Conservation (phyloP, 1,140 invertebrate genomes). For the Bemisia tabaci region DNA sequence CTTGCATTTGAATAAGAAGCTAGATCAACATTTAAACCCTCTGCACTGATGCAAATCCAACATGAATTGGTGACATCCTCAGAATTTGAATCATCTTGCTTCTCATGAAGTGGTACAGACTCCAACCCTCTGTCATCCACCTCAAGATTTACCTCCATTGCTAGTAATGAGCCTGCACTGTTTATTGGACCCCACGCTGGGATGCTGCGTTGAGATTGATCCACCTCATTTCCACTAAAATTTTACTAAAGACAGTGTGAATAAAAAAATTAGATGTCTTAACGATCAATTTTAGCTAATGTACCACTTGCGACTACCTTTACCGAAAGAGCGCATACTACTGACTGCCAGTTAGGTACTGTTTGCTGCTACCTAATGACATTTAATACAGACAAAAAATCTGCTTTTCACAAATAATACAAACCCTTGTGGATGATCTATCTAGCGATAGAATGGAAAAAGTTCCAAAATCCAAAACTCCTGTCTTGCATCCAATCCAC, state of each 20-base stretch:
- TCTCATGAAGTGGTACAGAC: conserved; percentile 56
- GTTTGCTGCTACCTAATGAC: too few relatives aligned
- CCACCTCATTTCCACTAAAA: conserved; percentile 13
- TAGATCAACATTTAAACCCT: conserved; percentile 56
- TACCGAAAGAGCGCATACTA: too few relatives aligned
- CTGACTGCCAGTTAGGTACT: too few relatives aligned
- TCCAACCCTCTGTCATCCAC: conserved; percentile 60
- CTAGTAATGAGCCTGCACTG: conserved; percentile 62
- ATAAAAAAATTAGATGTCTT: too few relatives aligned
- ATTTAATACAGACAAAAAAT: too few relatives aligned
- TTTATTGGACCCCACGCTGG: conserved; percentile 69
- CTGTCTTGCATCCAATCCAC: conserved; percentile 46
- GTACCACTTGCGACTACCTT: too few relatives aligned
- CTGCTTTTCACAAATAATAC: too few relatives aligned
- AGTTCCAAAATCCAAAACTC: conserved; percentile 50
- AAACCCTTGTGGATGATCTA: conserved; percentile 19
- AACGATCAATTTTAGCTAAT: too few relatives aligned
- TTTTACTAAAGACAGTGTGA: too few relatives aligned
- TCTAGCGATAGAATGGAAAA: conserved; percentile 45
- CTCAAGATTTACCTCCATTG: conserved; percentile 64
- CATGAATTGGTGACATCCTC: conserved; percentile 12
- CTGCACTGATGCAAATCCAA: conserved; percentile 64
- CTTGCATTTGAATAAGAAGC: conserved; percentile 54
- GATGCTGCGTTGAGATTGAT: conserved; percentile 13
- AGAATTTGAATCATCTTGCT: conserved; percentile 30